Percentiles rank a stretch among this genome's conserved stretches.
Conservation (phyloP, 2,797 vertebrate species). For the Falco columbarius region DNA sequence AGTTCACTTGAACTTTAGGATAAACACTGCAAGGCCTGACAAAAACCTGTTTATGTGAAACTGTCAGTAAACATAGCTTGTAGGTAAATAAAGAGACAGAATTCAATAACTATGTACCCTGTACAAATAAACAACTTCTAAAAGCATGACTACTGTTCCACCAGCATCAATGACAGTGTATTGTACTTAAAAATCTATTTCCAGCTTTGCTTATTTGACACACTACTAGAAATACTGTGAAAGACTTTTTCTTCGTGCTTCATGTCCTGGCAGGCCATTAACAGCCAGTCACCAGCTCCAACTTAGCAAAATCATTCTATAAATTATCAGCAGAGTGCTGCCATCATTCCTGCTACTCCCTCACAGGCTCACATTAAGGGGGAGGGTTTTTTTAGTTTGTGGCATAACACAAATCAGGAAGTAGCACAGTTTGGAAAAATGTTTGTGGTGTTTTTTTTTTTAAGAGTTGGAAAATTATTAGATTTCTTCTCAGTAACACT, state of each 20-base stretch:
- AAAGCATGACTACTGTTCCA: slow-evolving; percentile 21
- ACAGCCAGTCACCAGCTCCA: not conserved
- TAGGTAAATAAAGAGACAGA: not conserved
- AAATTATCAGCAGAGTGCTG: not conserved
- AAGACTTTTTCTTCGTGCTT: not conserved
- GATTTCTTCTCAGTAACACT: not conserved
- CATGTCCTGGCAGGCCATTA: not conserved
- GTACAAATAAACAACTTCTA: slow-evolving; percentile 25
- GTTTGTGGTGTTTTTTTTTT: not conserved
- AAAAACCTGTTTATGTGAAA: not conserved
- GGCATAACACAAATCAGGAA: not conserved
- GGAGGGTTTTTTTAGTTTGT: not conserved
- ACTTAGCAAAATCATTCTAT: not conserved
- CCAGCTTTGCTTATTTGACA: slow-evolving; percentile 19
- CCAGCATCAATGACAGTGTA: slow-evolving; percentile 19
- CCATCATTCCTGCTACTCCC: not conserved
- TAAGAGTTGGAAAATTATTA: not conserved
- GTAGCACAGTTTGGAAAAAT: not conserved
- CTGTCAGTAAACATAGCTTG: not conserved
- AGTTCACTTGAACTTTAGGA: not conserved
- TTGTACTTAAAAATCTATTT: slow-evolving; percentile 32
- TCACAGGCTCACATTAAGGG: not conserved
- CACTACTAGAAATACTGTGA: not conserved
- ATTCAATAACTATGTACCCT: not conserved
- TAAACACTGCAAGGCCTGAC: not conserved